Evolutionary conservation across 2,797 vertebrate species (phyloP).

Genomic region (Alfaro cultratus): DNA sequence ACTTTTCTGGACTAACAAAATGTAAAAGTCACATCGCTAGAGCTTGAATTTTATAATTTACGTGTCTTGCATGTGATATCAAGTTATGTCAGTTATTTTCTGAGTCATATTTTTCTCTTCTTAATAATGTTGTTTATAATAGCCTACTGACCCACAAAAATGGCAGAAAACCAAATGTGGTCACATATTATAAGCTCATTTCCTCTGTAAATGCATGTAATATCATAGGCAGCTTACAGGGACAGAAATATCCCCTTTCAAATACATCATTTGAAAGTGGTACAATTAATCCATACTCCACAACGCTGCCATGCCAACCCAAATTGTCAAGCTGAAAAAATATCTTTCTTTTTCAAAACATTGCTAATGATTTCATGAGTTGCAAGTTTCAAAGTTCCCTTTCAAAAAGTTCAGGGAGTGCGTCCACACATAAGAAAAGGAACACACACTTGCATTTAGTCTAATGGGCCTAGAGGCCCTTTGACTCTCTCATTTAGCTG

Average conservation of each 20-base stretch:
- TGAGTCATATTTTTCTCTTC: conserved; percentile 44
- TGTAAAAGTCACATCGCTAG: conserved; percentile 41
- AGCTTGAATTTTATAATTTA: conserved; percentile 63
- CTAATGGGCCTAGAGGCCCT: conserved; percentile 81
- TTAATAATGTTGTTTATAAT: conserved; percentile 71
- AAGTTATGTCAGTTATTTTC: conserved; percentile 57
- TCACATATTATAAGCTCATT: conserved; percentile 75
- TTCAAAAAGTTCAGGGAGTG: conserved; percentile 75
- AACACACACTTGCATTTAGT: conserved; percentile 75
- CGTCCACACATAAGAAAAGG: conserved; percentile 63
- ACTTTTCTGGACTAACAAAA: not conserved
- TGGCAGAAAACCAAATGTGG: conserved; percentile 70
- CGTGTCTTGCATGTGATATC: conserved; percentile 54
- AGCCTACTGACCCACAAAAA: conserved; percentile 81
- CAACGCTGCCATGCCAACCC: conserved; percentile 25
- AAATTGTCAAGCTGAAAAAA: conserved; percentile 53
- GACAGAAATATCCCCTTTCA: conserved; percentile 39
- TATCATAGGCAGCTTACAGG: conserved; percentile 56
- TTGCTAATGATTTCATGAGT: conserved; percentile 52
- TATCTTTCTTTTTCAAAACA: conserved; percentile 44
- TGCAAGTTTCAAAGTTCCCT: conserved; percentile 57
- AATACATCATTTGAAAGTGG: conserved; percentile 60
- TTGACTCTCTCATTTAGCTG: conserved; percentile 82
- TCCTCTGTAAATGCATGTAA: conserved; percentile 65
- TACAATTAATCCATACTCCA: conserved; percentile 60